phyloP scores from a whole-genome alignment of 2,797 vertebrate species.

The Tenualosa ilisha region DNA sequence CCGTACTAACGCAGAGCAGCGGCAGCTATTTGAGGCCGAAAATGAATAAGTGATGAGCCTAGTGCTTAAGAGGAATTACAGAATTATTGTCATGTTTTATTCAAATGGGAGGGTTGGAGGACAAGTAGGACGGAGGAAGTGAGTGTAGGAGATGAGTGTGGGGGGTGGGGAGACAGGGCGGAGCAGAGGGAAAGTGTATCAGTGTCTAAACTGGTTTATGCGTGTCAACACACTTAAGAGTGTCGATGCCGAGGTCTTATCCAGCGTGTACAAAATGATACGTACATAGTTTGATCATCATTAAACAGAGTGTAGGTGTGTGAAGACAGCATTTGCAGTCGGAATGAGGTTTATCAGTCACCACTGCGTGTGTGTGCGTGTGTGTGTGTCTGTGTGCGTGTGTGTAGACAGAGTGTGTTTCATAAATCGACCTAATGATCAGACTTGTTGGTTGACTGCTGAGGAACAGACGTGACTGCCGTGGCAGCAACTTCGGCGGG shows the following conservation, averaged over 20 bases:
- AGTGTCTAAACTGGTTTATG: constrained; percentile 17
- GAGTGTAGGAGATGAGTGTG: neutral
- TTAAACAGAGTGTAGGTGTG: constrained; percentile 14
- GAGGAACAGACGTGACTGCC: constrained; percentile 47
- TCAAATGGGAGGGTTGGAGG: constrained; percentile 22
- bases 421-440: constrained; percentile 23
- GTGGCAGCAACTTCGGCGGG: constrained; percentile 65
- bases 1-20: neutral
- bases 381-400: neutral
- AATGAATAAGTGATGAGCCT: constrained; percentile 22
- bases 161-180: neutral
- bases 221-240: neutral
- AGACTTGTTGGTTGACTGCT: constrained; percentile 50
- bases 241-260: neutral
- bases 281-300: constrained; percentile 9
- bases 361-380: neutral
- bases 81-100: constrained; percentile 23
- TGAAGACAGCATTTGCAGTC: constrained; percentile 2
- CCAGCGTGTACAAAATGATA: constrained; percentile 11
- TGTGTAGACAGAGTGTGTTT: neutral
- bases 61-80: constrained; percentile 22
- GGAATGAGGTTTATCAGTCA: constrained; percentile 10
- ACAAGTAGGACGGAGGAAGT: constrained; percentile 2
- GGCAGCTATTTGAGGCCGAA: constrained; percentile 22
- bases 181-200: constrained; percentile 4